Percentiles rank a stretch among this genome's conserved stretches.
Conservation (phyloP, 2,113 vertebrate genomes). For the Grammomys dolichurus region DNA sequence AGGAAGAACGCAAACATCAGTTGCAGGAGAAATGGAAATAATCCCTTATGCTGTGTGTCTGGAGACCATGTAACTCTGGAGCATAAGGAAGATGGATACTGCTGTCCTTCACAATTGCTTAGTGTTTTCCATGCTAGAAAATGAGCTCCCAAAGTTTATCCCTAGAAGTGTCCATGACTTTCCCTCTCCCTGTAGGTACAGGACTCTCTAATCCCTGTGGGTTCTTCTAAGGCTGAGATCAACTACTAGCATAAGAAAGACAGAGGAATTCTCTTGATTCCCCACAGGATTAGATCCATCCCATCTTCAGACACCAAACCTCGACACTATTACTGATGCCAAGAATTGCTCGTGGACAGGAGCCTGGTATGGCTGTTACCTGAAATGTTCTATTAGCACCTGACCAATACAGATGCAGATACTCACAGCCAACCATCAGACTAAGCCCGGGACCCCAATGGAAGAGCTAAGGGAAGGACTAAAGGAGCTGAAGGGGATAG, state of each 20-base stretch:
- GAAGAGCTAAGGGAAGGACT: too few species aligned
- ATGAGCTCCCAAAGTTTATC: background rate
- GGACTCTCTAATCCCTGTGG: background rate
- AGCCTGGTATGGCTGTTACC: too few species aligned
- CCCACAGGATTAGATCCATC: background rate
- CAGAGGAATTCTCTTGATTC: slow-evolving; percentile 27
- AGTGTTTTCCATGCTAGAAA: background rate
- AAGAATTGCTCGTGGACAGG: too few species aligned
- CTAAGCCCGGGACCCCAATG: too few species aligned
- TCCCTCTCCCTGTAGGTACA: background rate
- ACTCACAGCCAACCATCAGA: too few species aligned
- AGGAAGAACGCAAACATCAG: slow-evolving; percentile 4
- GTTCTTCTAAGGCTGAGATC: background rate
- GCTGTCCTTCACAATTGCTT: background rate
- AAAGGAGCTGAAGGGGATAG: too few species aligned
- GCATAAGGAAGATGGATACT: background rate
- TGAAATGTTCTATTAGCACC: too few species aligned
- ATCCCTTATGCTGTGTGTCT: background rate
- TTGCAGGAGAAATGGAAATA: slow-evolving; percentile 21
- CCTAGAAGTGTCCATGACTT: background rate
- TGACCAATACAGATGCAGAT: too few species aligned
- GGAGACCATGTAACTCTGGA: background rate
- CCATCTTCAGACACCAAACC: too few species aligned
- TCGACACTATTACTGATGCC: too few species aligned
- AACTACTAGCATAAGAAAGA: background rate